Base-by-base conservation (phyloP, 1,140 invertebrate species). In the Brachionus calyciflorus region DNA sequence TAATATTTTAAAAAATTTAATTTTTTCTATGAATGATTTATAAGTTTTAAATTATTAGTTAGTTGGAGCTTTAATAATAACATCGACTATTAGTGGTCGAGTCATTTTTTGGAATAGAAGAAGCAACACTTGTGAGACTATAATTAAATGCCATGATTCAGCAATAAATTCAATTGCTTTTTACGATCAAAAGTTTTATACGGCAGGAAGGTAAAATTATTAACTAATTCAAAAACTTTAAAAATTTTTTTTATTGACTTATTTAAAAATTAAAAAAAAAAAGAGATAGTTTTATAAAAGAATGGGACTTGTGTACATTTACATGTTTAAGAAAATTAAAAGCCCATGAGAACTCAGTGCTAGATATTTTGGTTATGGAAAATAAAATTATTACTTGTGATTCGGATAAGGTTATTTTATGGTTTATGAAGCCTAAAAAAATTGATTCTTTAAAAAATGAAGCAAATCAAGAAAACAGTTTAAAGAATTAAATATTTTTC, bases 41-140 rank as follows among this genome's bases (percentile, higher is more conserved):
- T n/a, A n/a, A n/a, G n/a, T n/a, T n/a, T n/a, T n/a, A n/a, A n/a
- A n/a, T n/a, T n/a, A 24, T 3, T 19, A 73, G 69, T 17, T 73
- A 17, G 46, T 51, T 17, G 69, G 69, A 3, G 69, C 69, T 37
- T 41, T 73, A 21, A 51, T 73, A 26, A 55, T 73, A 9, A 55
- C 69, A 40, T 73, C 69, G 9, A 73, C 69, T 0, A 17, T 49
- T 5, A 40, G 46, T 55, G 69, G 69, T 17, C 44, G 37, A 30
- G 69, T 73, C 12, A 73, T 73, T 9, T 73, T 73, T n/a, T 73
- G 69, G 69, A 73, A 73, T 55, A 14, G 69, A 26, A 33, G 37
- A 21, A 73, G 30, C 21, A 51, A 49, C 40, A 51, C n/a, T 4
- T 73, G 69, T 41, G 69, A 73, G 41, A 55, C 69, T 3, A 41